Conservation (phyloP, 2,888 invertebrate species). For the Drosophila kokeensis region DNA sequence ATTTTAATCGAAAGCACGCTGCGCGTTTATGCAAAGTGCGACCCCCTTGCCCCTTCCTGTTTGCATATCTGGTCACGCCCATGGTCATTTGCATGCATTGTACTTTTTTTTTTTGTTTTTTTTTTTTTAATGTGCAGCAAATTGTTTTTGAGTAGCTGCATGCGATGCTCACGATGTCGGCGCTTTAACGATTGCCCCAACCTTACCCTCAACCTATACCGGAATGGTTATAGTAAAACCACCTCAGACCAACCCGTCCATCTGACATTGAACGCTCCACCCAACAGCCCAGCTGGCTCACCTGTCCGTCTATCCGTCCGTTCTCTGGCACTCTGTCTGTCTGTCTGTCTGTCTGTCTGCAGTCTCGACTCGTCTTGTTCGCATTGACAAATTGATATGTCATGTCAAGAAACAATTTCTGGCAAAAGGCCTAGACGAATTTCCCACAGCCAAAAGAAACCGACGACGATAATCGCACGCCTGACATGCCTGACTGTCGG, state of each 20-base stretch:
- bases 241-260: not conserved
- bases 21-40: not conserved
- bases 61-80: not conserved
- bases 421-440: slow-evolving; percentile 63
- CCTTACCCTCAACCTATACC: slow-evolving; percentile 24
- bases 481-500: slow-evolving; percentile 67
- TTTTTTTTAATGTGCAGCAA: slow-evolving; percentile 72
- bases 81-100: slow-evolving; percentile 76
- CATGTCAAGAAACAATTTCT: slow-evolving; percentile 85
- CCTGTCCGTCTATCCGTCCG: slow-evolving; percentile 36
- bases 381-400: slow-evolving; percentile 84
- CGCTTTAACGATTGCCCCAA: slow-evolving; percentile 49
- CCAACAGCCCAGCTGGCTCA: slow-evolving; percentile 29
- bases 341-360: slow-evolving; percentile 35
- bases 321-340: slow-evolving; percentile 22
- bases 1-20: not conserved
- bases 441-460: slow-evolving; percentile 14
- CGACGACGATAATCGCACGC: slow-evolving; percentile 73
- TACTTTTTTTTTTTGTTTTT: slow-evolving; percentile 45
- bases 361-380: slow-evolving; percentile 56
- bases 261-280: not conserved
- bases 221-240: not conserved
- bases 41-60: not conserved
- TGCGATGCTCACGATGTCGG: slow-evolving; percentile 65
- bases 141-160: slow-evolving; percentile 80